Evolutionary conservation across 1,140 invertebrate species (phyloP).

Genomic region (Atta texana): DNA sequence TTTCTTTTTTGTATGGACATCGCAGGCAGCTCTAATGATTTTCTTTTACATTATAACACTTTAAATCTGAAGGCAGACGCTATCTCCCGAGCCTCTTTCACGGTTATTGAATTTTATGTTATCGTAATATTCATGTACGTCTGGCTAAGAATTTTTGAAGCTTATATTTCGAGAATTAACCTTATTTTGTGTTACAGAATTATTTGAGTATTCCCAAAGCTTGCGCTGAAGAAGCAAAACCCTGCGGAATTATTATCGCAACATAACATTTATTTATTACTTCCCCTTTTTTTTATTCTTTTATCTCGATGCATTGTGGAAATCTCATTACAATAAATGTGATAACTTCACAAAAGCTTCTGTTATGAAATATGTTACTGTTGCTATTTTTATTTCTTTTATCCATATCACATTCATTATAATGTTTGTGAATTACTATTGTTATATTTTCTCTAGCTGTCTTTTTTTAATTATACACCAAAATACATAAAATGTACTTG

Average conservation of each 20-base stretch:
- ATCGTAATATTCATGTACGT: slow-evolving; percentile 38
- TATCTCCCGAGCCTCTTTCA: slow-evolving; percentile 34
- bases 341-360: not conserved
- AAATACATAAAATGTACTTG: not conserved
- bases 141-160: slow-evolving; percentile 19
- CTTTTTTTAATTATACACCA: not conserved
- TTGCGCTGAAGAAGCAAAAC: slow-evolving; percentile 14
- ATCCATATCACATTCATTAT: not conserved
- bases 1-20: not conserved
- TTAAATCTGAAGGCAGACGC: slow-evolving; percentile 22
- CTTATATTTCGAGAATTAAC: slow-evolving; percentile 50
- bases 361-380: not conserved
- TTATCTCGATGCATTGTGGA: not conserved
- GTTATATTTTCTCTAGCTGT: not conserved
- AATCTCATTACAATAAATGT: not conserved
- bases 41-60: slow-evolving; percentile 31
- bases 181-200: slow-evolving; percentile 33
- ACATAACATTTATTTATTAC: slow-evolving; percentile 32
- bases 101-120: slow-evolving; percentile 55
- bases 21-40: not conserved
- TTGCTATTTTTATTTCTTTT: slow-evolving; percentile 4
- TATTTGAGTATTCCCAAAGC: slow-evolving; percentile 20
- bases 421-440: not conserved
- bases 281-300: not conserved
- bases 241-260: not conserved